These are phyloP conservation scores for Drosophila cracens DNA, from an alignment of 2,888 invertebrate genomes.

Conservation along the genomic window DNA sequence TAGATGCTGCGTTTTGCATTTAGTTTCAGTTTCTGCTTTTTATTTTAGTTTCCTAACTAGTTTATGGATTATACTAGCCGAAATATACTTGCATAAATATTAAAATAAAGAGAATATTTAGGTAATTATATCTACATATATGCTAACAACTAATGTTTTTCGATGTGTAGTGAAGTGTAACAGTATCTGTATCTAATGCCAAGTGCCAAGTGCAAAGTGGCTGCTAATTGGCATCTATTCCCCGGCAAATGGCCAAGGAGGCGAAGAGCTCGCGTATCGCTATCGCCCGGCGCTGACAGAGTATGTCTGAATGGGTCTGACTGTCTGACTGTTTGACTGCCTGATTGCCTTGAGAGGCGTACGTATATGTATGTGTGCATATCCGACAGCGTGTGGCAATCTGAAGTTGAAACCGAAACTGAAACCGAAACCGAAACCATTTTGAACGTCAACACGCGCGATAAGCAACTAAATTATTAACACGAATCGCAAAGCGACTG, in stretches of 20 bases:
- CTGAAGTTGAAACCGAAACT: conserved; percentile 22
- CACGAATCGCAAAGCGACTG: conserved; percentile 61
- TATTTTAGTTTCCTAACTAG: background rate
- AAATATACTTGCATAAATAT: background rate
- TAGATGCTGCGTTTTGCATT: background rate
- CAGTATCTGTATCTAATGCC: conserved; percentile 41
- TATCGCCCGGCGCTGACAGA: conserved; percentile 64
- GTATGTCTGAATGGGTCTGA: conserved; percentile 26
- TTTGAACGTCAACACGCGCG: conserved; percentile 79
- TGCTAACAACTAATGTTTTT: background rate
- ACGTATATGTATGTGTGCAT: background rate
- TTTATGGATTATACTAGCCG: background rate
- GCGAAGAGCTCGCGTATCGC: conserved; percentile 16
- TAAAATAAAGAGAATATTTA: background rate
- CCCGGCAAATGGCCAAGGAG: background rate
- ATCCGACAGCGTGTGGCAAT: conserved; percentile 11
- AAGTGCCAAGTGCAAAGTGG: conserved; percentile 70
- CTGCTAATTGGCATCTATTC: conserved; percentile 65
- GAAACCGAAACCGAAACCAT: conserved; percentile 67
- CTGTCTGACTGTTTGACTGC: background rate
- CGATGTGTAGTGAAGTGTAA: background rate
- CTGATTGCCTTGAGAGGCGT: conserved; percentile 15
- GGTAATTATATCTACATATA: background rate
- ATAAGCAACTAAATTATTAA: conserved; percentile 83
- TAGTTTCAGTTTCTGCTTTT: background rate